Evolutionary conservation across 2,888 invertebrate genomes (phyloP).

Genomic region (Onchidella celtica): DNA sequence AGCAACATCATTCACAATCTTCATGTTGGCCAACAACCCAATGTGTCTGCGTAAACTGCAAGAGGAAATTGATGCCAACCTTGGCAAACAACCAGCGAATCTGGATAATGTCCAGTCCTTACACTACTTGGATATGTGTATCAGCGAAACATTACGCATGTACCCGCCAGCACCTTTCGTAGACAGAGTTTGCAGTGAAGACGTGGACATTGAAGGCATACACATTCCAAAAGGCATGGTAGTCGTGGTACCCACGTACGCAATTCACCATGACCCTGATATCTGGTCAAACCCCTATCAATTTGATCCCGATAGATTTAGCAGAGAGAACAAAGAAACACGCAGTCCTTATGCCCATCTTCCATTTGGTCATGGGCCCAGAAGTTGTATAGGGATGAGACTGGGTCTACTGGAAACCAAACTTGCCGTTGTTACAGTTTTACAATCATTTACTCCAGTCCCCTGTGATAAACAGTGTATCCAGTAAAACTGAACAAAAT

Average conservation of each 20-base stretch:
- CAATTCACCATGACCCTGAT: slow-evolving; percentile 52
- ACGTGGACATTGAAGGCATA: slow-evolving; percentile 51
- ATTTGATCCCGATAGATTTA: slow-evolving; percentile 54
- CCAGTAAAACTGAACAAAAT: background rate
- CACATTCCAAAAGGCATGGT: slow-evolving; percentile 51
- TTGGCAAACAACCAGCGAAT: too few relatives aligned
- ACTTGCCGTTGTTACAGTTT: background rate
- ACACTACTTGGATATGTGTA: too few relatives aligned
- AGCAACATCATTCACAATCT: background rate
- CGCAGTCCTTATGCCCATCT: slow-evolving; percentile 10
- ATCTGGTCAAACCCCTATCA: slow-evolving; percentile 52
- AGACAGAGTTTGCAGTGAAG: slow-evolving; percentile 40
- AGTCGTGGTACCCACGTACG: slow-evolving; percentile 49
- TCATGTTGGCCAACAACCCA: slow-evolving; percentile 11
- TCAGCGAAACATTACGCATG: slow-evolving; percentile 54
- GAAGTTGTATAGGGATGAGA: too few relatives aligned
- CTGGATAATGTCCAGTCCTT: too few relatives aligned
- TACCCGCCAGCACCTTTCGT: slow-evolving; percentile 52
- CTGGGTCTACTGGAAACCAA: slow-evolving; percentile 25
- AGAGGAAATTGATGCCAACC: too few relatives aligned
- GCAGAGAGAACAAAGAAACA: background rate
- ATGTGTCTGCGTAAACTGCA: background rate
- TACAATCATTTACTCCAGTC: background rate
- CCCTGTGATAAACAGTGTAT: slow-evolving; percentile 31
- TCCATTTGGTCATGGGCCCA: slow-evolving; percentile 31